phyloP scores from a whole-genome alignment of 2,888 invertebrate species.

The Hypolimnas misippus region DNA sequence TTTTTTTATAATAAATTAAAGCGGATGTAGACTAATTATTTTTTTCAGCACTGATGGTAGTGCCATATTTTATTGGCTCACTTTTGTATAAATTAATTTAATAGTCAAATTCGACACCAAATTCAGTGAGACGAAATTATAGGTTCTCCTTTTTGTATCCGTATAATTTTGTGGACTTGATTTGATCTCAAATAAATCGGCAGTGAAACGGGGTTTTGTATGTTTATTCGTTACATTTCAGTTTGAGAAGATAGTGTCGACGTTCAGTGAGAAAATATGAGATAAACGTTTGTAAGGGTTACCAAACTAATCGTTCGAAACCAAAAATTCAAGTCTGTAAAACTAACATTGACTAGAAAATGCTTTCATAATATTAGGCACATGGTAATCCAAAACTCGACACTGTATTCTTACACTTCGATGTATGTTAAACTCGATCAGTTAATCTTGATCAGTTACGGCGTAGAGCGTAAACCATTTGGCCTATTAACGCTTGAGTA shows the following conservation, averaged over 20 bases:
- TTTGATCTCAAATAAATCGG: constrained; percentile 77
- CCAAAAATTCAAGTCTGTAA: neutral
- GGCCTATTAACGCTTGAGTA: constrained; percentile 69
- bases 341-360: neutral
- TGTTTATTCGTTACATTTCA: neutral
- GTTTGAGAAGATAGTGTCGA: neutral
- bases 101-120: constrained; percentile 82
- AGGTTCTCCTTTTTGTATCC: constrained; percentile 53
- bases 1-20: constrained; percentile 65
- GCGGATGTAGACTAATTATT: constrained; percentile 68
- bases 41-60: constrained; percentile 77
- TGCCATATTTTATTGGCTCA: constrained; percentile 82
- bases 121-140: constrained; percentile 70
- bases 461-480: constrained; percentile 37
- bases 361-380: neutral
- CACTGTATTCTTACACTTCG: constrained; percentile 18
- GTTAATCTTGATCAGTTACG: constrained; percentile 45
- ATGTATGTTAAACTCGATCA: constrained; percentile 39
- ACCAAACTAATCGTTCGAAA: neutral
- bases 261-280: neutral
- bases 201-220: constrained; percentile 50
- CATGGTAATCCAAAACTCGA: constrained; percentile 5
- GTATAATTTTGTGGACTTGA: constrained; percentile 68
- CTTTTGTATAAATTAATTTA: constrained; percentile 68
- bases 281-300: neutral